Evolutionary conservation across 2,888 invertebrate species (phyloP), one percentile per base, ranked within the genome.

Genomic region (Clistopyga incitator): DNA sequence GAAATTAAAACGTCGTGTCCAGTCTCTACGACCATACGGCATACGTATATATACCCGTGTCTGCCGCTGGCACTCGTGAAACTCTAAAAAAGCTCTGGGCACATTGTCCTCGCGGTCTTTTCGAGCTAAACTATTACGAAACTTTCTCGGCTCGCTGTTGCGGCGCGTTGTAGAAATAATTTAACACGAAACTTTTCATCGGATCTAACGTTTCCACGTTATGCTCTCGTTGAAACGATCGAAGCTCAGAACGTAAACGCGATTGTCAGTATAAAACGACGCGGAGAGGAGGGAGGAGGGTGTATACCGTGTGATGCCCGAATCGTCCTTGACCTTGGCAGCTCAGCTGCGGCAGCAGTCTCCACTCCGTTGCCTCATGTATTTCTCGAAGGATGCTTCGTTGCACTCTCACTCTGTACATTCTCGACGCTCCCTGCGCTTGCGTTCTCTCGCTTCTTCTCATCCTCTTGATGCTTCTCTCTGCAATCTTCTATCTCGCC

Each of bases 251-350:
- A 52, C 50, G 38, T 47, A 45, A 15, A 61, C 38, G 18, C 11
- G 64, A 38, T 61, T 45, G 45, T 11, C 52, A 18, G 67, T n/a
- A 54, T 15, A 67, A 71, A 59, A 42, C 59, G 61, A 45, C 47
- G 42, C 23, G 34, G 76, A 64, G 65, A 67, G 76, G 67, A 38
- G 42, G 15, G 34, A 72, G 54, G 65, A 67, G 76, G 67, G 47
- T 80, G 71, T 47, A 56, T 67, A 61, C 54, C 67, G 68, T 45
- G 61, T 67, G 72, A 65, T 83, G 72, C 72, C 79, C 87, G 87
- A 86, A 87, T 88, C 86, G 90, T 90, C 89, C 89, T 90, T 90
- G 89, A 90, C 89, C 89, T 88, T 89, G 88, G 87, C 47, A 64
- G 87, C 85, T 85, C 74, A 83, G 85, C 90, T 87, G 89, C 87